A percentile compares a stretch with the other conserved stretches of the same genome.
These are phyloP conservation scores for Pachyuromys duprasi DNA, from an alignment of 2,797 vertebrate genomes.

Conservation along the genomic window DNA sequence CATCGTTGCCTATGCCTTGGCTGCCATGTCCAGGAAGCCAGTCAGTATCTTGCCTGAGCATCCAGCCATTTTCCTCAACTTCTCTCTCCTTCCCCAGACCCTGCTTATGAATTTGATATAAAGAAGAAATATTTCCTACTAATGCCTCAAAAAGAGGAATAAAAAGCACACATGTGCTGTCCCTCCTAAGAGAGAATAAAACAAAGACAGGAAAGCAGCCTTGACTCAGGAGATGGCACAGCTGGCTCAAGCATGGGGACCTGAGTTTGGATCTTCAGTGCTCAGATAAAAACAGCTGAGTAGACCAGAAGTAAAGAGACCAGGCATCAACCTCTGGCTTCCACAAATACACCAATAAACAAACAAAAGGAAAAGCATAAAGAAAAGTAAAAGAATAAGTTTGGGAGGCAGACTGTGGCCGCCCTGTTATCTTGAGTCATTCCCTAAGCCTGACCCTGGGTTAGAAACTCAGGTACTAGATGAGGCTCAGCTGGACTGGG, in stretches of 20 bases:
- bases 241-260: background rate
- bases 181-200: conserved; percentile 64
- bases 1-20: background rate
- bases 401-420: background rate
- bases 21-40: background rate
- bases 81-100: background rate
- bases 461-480: conserved; percentile 48
- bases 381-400: background rate
- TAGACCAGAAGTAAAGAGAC: background rate
- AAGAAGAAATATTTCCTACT: conserved; percentile 70
- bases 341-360: background rate
- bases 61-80: conserved; percentile 26
- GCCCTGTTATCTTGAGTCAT: conserved; percentile 30
- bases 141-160: conserved; percentile 66
- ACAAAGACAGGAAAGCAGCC: background rate
- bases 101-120: conserved; percentile 64
- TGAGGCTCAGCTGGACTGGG: conserved; percentile 11
- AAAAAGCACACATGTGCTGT: conserved; percentile 47
- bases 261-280: background rate
- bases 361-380: background rate
- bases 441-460: conserved; percentile 39
- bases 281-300: background rate
- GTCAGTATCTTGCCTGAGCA: background rate
- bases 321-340: background rate
- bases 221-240: background rate